These are phyloP conservation scores for Blastomussa wellsi DNA, from an alignment of 92 coral and sea anemone genomes.

Conservation along the genomic window DNA sequence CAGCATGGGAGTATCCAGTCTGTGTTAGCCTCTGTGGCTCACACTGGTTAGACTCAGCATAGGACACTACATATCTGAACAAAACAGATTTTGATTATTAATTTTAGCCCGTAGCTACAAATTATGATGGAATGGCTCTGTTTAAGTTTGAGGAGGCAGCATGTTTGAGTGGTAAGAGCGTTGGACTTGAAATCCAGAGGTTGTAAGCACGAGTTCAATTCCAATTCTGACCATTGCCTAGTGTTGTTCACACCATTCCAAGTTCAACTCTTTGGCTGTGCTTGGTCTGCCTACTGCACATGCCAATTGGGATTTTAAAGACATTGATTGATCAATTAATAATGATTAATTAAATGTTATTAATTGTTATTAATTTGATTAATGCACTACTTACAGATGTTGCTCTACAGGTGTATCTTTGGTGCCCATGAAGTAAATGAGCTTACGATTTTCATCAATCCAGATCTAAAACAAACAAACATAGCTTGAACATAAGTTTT, in stretches of 20 bases:
- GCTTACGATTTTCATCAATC: conserved; percentile 84
- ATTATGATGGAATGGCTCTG: background rate
- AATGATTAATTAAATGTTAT: too few species aligned
- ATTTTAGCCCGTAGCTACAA: background rate
- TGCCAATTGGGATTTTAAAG: too few species aligned
- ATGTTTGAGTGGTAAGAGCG: too few species aligned
- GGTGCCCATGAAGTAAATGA: conserved; percentile 93
- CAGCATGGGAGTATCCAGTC: conserved; percentile 74
- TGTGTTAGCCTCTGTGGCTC: conserved; percentile 77
- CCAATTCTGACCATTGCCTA: too few species aligned
- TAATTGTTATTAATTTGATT: background rate
- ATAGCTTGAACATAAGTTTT: too few species aligned
- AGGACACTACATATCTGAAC: conserved; percentile 88
- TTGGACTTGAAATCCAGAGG: too few species aligned
- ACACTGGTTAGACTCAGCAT: conserved; percentile 47
- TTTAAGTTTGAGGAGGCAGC: too few species aligned
- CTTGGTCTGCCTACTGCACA: too few species aligned
- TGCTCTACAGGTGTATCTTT: conserved; percentile 94
- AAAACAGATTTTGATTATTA: background rate
- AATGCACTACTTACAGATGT: conserved; percentile 78
- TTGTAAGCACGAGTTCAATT: too few species aligned
- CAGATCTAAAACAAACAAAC: conserved; percentile 77
- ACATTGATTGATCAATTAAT: too few species aligned
- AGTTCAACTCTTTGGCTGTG: too few species aligned
- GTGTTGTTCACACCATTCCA: too few species aligned